Percentiles rank a stretch among this genome's conserved stretches.
Evolutionary conservation across 2,888 invertebrate genomes (phyloP).

Genomic region (Zhengitettix transpicula): DNA sequence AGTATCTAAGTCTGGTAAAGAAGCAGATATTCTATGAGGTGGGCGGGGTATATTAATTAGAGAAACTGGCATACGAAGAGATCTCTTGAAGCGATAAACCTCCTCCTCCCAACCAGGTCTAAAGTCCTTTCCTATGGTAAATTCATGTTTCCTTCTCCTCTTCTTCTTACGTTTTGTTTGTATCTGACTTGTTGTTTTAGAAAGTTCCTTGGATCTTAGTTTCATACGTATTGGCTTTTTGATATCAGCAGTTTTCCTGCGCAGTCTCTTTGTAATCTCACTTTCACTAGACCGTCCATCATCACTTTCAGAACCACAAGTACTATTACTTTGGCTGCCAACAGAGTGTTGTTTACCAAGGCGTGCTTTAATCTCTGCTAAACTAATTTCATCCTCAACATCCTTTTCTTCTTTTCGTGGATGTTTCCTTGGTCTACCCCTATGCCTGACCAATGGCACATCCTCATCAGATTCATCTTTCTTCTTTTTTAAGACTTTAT

Average conservation of each 20-base stretch:
- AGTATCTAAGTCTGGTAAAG: conserved; percentile 55
- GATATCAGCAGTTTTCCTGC: conserved; percentile 17
- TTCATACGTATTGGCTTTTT: conserved; percentile 19
- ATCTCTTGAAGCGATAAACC: conserved; percentile 64
- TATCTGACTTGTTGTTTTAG: conserved; percentile 16
- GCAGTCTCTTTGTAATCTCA: conserved; percentile 17
- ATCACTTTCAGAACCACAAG: conserved; percentile 29
- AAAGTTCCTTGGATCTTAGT: conserved; percentile 20
- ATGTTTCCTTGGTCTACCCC: conserved; percentile 5
- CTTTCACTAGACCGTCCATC: conserved; percentile 18
- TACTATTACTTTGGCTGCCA: conserved; percentile 8
- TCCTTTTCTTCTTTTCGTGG: conserved; percentile 15
- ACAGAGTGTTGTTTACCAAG: conserved; percentile 11
- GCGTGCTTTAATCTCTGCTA: conserved; percentile 23
- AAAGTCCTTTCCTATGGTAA: conserved; percentile 54
- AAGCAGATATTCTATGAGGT: conserved; percentile 37
- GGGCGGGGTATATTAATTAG: conserved; percentile 65
- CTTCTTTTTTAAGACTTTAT: conserved; percentile 16
- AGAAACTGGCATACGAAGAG: conserved; percentile 63
- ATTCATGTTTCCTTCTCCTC: conserved; percentile 17
- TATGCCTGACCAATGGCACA: conserved; percentile 8
- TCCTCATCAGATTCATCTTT: conserved; percentile 21
- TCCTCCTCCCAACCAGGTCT: conserved; percentile 72
- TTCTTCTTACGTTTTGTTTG: conserved; percentile 2
- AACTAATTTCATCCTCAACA: conserved; percentile 19